These are phyloP conservation scores for Quadroppia sp. DNA, from an alignment of 2,888 invertebrate species.

Conservation along the genomic window DNA sequence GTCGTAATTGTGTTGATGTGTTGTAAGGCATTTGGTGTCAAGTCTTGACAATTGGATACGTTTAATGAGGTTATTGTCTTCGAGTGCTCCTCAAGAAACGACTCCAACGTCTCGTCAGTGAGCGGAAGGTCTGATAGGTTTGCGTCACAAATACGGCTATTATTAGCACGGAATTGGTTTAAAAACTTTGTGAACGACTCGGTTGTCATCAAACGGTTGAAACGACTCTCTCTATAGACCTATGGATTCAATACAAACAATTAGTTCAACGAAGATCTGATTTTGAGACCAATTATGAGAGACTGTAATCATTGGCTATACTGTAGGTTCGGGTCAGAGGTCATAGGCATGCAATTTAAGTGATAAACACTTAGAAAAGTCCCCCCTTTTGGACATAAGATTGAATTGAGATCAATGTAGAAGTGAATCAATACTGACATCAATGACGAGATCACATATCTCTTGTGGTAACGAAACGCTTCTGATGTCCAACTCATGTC, in stretches of 20 bases:
- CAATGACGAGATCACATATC: conserved; percentile 38
- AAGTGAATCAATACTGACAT: conserved; percentile 28
- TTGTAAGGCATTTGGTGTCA: conserved; percentile 63
- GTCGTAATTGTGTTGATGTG: conserved; percentile 60
- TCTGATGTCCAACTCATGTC: conserved; percentile 26
- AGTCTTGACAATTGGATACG: conserved; percentile 66
- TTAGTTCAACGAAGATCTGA: background rate
- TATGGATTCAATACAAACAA: background rate
- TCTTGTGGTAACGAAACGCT: conserved; percentile 36
- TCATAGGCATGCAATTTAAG: no score
- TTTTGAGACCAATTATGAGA: background rate
- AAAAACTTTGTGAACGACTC: conserved; percentile 21
- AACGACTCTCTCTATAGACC: conserved; percentile 33
- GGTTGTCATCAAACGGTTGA: background rate
- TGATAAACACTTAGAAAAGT: no score
- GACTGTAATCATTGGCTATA: background rate
- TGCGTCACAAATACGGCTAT: conserved; percentile 25
- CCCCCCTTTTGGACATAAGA: background rate
- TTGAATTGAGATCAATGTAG: background rate
- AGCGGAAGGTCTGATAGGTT: conserved; percentile 37
- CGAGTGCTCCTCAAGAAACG: conserved; percentile 36
- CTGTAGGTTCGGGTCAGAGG: background rate
- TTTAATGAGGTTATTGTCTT: conserved; percentile 57
- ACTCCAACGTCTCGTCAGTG: conserved; percentile 33
- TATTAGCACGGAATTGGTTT: conserved; percentile 28